A percentile compares a stretch with the other conserved stretches of the same genome.
Conservation (phyloP, 2,888 invertebrate genomes). For the Diogma glabrata region DNA sequence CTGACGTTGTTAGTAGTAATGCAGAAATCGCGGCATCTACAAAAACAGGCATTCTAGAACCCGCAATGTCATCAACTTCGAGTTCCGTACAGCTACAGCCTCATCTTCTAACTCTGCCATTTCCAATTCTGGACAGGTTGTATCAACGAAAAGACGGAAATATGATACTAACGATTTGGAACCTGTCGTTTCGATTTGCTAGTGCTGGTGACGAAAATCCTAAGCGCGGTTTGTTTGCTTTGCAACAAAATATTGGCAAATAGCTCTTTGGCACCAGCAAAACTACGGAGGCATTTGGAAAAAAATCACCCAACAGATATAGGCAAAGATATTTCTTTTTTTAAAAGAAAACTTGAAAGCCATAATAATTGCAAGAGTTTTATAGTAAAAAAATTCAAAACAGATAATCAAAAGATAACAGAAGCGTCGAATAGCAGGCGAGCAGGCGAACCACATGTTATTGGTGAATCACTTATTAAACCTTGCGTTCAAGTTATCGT, state of each 20-base stretch:
- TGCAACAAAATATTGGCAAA: constrained; percentile 4
- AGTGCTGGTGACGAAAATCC: constrained; percentile 5
- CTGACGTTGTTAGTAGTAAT: too few species aligned
- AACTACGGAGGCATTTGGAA: not conserved
- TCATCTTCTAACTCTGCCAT: constrained; percentile 1
- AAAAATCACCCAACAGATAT: not conserved
- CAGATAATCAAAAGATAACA: constrained; percentile 14
- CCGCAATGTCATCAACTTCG: not conserved
- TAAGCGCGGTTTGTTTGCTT: constrained; percentile 13
- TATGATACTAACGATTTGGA: not conserved
- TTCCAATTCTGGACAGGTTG: not conserved
- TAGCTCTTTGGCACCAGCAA: constrained; percentile 7
- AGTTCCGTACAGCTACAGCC: not conserved
- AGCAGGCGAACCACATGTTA: constrained; percentile 14
- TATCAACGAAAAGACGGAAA: not conserved
- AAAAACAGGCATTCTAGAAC: not conserved
- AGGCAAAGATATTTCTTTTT: not conserved
- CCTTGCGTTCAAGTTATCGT: constrained; percentile 2
- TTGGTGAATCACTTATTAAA: constrained; percentile 14
- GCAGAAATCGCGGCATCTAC: not conserved
- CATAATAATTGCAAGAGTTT: not conserved
- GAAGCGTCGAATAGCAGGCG: constrained; percentile 14
- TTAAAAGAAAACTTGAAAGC: constrained; percentile 2
- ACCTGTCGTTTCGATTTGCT: too few species aligned
- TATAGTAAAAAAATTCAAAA: constrained; percentile 13